A percentile compares a stretch with the other conserved stretches of the same genome.
Conservation (phyloP, 2,113 vertebrate genomes). For the Synodontis membranacea region DNA sequence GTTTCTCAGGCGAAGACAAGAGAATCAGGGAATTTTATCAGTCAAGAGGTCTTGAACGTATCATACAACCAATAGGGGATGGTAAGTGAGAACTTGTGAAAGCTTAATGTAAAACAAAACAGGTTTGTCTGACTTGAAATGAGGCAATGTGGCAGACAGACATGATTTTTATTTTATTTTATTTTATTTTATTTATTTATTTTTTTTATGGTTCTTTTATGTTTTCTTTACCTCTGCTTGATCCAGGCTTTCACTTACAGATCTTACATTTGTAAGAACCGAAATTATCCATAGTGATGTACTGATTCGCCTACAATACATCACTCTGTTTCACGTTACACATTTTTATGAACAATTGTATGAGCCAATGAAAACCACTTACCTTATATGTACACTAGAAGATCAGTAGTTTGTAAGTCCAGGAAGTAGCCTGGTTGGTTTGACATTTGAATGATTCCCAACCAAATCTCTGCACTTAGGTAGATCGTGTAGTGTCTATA, state of each 20-base stretch:
- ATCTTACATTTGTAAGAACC: neutral
- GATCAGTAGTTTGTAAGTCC: neutral
- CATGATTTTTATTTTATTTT: neutral
- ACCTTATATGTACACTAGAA: neutral
- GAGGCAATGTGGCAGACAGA: neutral
- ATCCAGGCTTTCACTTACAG: neutral
- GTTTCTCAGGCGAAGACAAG: constrained; percentile 86
- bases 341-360: neutral
- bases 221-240: neutral
- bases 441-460: neutral
- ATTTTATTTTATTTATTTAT: neutral
- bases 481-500: neutral
- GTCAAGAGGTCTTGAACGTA: constrained; percentile 89
- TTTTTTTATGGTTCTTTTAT: neutral
- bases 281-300: too few species aligned
- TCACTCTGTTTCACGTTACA: neutral
- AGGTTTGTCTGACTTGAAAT: neutral
- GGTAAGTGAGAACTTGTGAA: constrained; percentile 66
- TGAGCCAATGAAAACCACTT: neutral
- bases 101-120: neutral
- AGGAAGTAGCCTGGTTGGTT: neutral
- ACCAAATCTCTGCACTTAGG: neutral
- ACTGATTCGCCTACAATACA: neutral
- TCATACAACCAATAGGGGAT: constrained; percentile 84
- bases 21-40: constrained; percentile 96